phyloP scores from a whole-genome alignment of 2,113 vertebrate species.

The Cairina moschata region DNA sequence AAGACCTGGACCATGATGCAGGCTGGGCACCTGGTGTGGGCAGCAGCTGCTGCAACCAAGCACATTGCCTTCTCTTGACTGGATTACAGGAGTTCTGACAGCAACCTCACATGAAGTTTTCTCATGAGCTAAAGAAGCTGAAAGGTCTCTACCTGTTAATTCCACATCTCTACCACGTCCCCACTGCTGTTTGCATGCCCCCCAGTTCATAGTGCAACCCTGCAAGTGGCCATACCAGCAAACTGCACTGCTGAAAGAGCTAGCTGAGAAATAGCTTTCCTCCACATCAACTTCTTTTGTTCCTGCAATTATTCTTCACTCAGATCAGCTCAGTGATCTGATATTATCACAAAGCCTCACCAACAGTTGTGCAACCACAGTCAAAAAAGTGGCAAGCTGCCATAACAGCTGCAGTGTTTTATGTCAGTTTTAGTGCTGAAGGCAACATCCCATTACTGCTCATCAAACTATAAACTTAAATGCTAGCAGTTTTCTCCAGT shows the following conservation, averaged over 20 bases:
- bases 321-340: rapidly evolving
- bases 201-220: not conserved
- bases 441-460: not conserved
- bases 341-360: not conserved
- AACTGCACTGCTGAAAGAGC: not conserved
- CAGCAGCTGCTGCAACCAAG: not conserved
- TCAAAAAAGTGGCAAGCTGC: not conserved
- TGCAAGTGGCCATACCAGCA: not conserved
- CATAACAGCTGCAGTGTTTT: not conserved
- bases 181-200: rapidly evolving
- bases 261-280: not conserved
- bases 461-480: not conserved
- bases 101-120: not conserved
- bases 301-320: not conserved
- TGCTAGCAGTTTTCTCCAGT: not conserved
- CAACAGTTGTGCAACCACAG: not conserved
- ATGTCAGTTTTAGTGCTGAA: not conserved
- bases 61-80: not conserved
- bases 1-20: not conserved
- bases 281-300: not conserved
- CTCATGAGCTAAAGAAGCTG: not conserved
- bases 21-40: rapidly evolving
- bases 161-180: rapidly evolving
- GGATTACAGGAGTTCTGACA: rapidly evolving
- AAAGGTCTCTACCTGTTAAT: not conserved